Evolutionary conservation across 2,797 vertebrate genomes (phyloP).

Genomic region (Myotis findleyi): DNA sequence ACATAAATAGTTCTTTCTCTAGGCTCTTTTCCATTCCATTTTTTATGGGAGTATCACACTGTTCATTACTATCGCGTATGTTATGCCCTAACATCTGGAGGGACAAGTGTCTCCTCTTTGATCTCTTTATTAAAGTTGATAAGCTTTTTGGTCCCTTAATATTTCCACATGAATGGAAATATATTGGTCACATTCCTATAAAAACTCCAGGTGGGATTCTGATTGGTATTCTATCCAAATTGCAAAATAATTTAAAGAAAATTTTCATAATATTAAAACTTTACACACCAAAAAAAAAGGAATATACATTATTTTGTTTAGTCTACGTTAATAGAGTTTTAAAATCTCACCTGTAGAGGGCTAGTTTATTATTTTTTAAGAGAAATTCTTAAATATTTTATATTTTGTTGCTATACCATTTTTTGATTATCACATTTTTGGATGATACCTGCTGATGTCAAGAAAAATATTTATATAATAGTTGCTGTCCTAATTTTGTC

Average conservation of each 20-base stretch:
- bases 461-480: neutral
- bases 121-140: neutral
- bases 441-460: neutral
- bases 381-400: neutral
- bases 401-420: neutral
- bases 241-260: neutral
- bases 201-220: neutral
- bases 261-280: conserved; percentile 31
- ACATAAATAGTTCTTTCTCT: neutral
- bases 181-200: neutral
- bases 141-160: neutral
- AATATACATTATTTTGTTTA: neutral
- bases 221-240: neutral
- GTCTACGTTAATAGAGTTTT: neutral
- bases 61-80: neutral
- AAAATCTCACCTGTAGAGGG: neutral
- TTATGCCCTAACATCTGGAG: neutral
- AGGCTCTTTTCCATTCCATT: neutral
- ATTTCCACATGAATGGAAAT: neutral
- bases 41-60: neutral
- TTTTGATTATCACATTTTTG: neutral
- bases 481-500: neutral
- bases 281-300: neutral
- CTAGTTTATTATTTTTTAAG: neutral
- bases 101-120: neutral